Base-by-base conservation (phyloP, 2,113 vertebrate genomes). In the Actinemys pallida region DNA sequence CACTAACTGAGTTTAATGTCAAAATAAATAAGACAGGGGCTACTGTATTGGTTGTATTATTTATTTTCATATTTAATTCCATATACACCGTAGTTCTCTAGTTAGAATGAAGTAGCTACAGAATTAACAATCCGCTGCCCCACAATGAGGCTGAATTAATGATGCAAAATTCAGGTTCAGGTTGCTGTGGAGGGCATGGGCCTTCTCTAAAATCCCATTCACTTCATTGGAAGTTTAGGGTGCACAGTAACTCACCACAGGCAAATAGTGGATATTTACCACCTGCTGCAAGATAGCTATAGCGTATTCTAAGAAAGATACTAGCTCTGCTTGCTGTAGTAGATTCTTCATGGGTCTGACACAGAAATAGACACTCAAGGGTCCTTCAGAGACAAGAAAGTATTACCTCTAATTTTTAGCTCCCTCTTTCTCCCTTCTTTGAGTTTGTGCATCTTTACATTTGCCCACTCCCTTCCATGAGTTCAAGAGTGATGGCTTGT, bases 271-370 rank as follows among this genome's bases (percentile, higher is more conserved):
- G 9, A 42, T 39, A 1, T 50, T 83, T 89, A 4, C 29, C 49
- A 90, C 9, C 3, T 84, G 81, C 84, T 91, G 45, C 86, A 92
- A 83, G 35, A 10, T n/a, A 3, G 5, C 24, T 12, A n/a, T 12
- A 20, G 16, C 50, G 56, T n/a, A 42, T 45, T 22, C 86, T 84
- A 27, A 19, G 29, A 12, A 59, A 90, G 79, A 24, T 1, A 3
- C 78, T 42, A 93, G 24, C 13, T 20, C 4, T 56, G 1, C 39
- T 92, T 62, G 19, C 82, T 87, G 57, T 90, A 17, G 62, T 20
- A 25, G 6, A 3, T 76, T 8, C 0, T 6, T 10, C 10, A 8
- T 1, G 1, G 2, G 2, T 83, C 2, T 49, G 10, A n/a, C 10
- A 53, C 0, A 72, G 69, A 86, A 90, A 83, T 0, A 92, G 27